These are phyloP conservation scores for Stegophylla sp. DNA, from an alignment of 2,888 invertebrate species.

Conservation along the genomic window DNA sequence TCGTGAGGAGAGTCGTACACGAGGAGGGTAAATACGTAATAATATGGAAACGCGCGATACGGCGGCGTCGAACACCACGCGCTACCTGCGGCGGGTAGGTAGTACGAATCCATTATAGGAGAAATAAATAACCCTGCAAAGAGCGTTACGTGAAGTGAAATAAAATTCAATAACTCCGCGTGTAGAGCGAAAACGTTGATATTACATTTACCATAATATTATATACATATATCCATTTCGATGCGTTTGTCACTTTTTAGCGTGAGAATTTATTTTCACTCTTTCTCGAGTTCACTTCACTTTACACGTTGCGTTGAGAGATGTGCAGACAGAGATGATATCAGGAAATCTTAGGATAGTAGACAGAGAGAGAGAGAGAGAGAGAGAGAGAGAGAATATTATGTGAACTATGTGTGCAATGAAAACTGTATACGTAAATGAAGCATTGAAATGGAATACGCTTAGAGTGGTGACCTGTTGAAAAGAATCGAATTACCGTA, in stretches of 20 bases:
- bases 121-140: not conserved
- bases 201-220: not conserved
- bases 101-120: not conserved
- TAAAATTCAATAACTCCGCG: constrained; percentile 5
- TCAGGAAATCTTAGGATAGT: too few species aligned
- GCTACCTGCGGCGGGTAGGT: not conserved
- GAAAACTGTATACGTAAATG: too few species aligned
- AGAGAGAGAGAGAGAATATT: too few species aligned
- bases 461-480: too few species aligned
- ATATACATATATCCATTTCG: constrained; percentile 13
- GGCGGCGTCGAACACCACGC: not conserved
- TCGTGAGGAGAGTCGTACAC: not conserved
- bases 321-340: too few species aligned
- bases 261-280: not conserved
- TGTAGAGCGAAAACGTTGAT: not conserved
- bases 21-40: constrained; percentile 17
- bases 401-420: too few species aligned
- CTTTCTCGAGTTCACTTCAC: not conserved
- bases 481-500: too few species aligned
- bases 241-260: constrained; percentile 8
- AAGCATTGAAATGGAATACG: too few species aligned
- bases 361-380: too few species aligned
- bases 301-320: not conserved
- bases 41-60: constrained; percentile 22
- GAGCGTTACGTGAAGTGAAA: not conserved